A percentile compares a stretch with the other conserved stretches of the same genome.
These are phyloP conservation scores for Drosophila quinaria DNA, from an alignment of 2,888 invertebrate genomes.

Conservation along the genomic window DNA sequence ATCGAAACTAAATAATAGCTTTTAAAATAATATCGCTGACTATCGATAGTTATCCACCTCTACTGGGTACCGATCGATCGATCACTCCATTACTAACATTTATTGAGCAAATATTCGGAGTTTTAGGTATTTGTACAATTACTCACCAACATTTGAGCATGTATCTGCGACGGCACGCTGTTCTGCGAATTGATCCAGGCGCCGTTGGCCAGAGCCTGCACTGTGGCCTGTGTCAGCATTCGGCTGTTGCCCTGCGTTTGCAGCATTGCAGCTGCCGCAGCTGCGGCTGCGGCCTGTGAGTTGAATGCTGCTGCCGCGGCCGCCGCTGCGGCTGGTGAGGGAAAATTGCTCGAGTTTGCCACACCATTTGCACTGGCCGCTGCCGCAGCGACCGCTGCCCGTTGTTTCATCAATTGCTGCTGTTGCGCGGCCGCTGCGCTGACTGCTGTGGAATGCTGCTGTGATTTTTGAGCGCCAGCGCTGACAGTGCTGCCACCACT, in stretches of 20 bases:
- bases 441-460: slow-evolving; percentile 57
- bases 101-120: not conserved
- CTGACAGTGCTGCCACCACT: slow-evolving; percentile 33
- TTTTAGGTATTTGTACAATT: slow-evolving; percentile 13
- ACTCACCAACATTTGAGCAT: slow-evolving; percentile 85
- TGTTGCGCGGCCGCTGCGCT: slow-evolving; percentile 59
- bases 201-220: slow-evolving; percentile 83
- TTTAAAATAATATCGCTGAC: too few relatives aligned
- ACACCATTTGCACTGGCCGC: slow-evolving; percentile 66
- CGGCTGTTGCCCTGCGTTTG: slow-evolving; percentile 80
- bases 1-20: too few relatives aligned
- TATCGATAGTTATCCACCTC: too few relatives aligned
- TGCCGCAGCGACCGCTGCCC: slow-evolving; percentile 64
- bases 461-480: slow-evolving; percentile 48
- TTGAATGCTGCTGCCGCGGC: slow-evolving; percentile 77
- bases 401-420: slow-evolving; percentile 78
- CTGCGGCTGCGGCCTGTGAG: slow-evolving; percentile 64
- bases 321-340: slow-evolving; percentile 61
- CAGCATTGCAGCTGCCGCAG: slow-evolving; percentile 85
- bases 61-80: not conserved
- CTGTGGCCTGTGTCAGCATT: slow-evolving; percentile 85
- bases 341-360: slow-evolving; percentile 55
- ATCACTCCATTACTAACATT: not conserved
- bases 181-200: slow-evolving; percentile 83
- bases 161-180: slow-evolving; percentile 82